Conservation (phyloP, 2,113 vertebrate genomes). For the Thamnaconus septentrionalis region DNA sequence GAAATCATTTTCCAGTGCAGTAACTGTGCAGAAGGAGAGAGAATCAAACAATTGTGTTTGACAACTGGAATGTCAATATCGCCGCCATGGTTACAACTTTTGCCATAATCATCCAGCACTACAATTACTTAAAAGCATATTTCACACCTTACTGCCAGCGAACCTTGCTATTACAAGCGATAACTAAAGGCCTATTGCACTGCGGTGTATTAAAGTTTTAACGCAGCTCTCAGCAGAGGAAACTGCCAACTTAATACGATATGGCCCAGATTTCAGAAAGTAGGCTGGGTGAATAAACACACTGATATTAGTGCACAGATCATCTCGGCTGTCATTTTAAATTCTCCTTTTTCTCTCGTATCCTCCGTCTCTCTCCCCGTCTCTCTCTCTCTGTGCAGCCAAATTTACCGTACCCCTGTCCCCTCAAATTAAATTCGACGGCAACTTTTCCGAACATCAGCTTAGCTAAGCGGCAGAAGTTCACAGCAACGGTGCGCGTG, state of each 20-base stretch:
- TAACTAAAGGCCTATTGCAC: not conserved
- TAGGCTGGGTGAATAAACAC: slow-evolving; percentile 4
- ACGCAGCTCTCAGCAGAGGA: not conserved
- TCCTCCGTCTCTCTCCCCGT: too few relatives aligned
- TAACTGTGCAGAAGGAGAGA: too few relatives aligned
- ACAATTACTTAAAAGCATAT: too few relatives aligned
- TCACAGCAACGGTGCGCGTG: slow-evolving; percentile 17
- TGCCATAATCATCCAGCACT: too few relatives aligned
- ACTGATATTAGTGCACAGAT: slow-evolving; percentile 16
- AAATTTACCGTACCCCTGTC: slow-evolving; percentile 9
- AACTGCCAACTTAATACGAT: slow-evolving; percentile 11
- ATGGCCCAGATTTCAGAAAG: not conserved
- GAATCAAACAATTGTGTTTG: too few relatives aligned
- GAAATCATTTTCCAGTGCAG: too few relatives aligned
- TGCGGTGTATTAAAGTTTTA: not conserved
- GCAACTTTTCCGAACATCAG: slow-evolving; percentile 20
- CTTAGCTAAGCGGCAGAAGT: slow-evolving; percentile 46
- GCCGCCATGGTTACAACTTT: too few relatives aligned
- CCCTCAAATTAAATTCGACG: slow-evolving; percentile 13
- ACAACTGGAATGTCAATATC: too few relatives aligned
- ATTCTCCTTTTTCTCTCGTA: not conserved
- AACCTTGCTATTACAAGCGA: not conserved
- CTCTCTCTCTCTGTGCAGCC: not conserved
- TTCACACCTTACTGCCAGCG: too few relatives aligned
- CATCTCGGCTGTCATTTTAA: slow-evolving; percentile 10